Evolutionary conservation across 2,797 vertebrate species (phyloP).

Genomic region (Thaleichthys pacificus): DNA sequence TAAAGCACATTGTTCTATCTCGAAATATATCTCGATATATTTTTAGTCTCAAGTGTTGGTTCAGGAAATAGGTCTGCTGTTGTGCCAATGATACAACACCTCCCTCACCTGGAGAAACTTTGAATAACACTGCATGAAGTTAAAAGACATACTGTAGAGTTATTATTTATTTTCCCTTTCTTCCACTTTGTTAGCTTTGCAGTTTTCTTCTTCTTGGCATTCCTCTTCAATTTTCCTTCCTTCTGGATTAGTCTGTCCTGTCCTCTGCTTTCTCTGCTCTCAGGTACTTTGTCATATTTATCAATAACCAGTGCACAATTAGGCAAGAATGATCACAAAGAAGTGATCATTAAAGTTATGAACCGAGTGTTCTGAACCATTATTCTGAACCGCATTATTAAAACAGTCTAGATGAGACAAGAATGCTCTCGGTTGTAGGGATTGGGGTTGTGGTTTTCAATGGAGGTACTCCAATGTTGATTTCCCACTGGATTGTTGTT

Average conservation of each 20-base stretch:
- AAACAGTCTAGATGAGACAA: not conserved
- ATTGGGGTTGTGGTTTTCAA: not conserved
- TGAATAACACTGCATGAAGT: slow-evolving; percentile 25
- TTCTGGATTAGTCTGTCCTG: slow-evolving; percentile 42
- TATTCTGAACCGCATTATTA: not conserved
- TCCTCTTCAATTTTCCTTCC: slow-evolving; percentile 32
- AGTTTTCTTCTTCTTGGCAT: slow-evolving; percentile 23
- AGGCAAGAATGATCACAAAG: not conserved
- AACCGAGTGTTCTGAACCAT: too few species aligned
- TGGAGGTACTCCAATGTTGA: not conserved
- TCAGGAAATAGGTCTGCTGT: slow-evolving; percentile 7
- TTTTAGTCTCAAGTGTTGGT: slow-evolving; percentile 46
- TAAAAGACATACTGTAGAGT: not conserved
- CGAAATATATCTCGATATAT: slow-evolving; percentile 51
- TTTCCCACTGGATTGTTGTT: slow-evolving; percentile 23
- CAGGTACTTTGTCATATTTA: slow-evolving; percentile 30
- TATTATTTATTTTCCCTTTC: slow-evolving; percentile 9
- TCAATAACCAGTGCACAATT: not conserved
- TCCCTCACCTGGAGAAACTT: slow-evolving; percentile 41
- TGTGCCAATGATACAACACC: slow-evolving; percentile 35
- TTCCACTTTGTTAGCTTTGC: slow-evolving; percentile 23
- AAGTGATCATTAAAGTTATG: too few species aligned
- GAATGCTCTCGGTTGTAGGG: not conserved
- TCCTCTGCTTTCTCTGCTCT: slow-evolving; percentile 33
- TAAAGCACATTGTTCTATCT: slow-evolving; percentile 56